Conservation (phyloP, 2,888 invertebrate genomes). For the Apamea epomidion region DNA sequence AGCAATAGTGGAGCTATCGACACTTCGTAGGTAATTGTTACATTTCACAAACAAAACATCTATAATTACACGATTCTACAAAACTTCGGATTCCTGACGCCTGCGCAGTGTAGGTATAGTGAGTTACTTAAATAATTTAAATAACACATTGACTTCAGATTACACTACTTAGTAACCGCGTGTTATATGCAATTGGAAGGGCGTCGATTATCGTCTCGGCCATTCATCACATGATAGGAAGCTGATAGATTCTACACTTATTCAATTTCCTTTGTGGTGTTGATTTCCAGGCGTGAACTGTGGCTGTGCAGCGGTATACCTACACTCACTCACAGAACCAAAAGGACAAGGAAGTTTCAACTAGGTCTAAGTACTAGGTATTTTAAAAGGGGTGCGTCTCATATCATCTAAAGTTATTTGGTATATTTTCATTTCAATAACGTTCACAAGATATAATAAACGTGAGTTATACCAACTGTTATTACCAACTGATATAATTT, state of each 20-base stretch:
- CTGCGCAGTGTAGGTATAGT: slow-evolving; percentile 17
- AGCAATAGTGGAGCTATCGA: neutral
- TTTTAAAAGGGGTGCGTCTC: no score
- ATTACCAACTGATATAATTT: no score
- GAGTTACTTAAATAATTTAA: slow-evolving; percentile 35
- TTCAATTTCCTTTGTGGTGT: neutral
- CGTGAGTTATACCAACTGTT: no score
- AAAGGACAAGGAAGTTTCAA: neutral
- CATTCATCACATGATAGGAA: neutral
- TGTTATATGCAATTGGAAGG: slow-evolving; percentile 5
- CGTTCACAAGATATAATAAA: no score
- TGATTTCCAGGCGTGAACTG: neutral
- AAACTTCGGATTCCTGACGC: slow-evolving; percentile 9
- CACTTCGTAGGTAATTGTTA: neutral
- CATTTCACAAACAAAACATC: slow-evolving; percentile 15
- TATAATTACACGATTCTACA: slow-evolving; percentile 14
- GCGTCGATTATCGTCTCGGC: neutral
- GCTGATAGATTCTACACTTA: neutral
- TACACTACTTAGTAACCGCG: slow-evolving; percentile 14
- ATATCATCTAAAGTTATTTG: no score
- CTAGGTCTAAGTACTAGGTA: neutral
- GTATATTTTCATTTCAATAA: no score
- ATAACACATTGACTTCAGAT: slow-evolving; percentile 25
- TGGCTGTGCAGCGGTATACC: neutral
- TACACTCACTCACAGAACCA: neutral